Base-by-base conservation (phyloP, 2,113 vertebrate species). In the Lagopus leucura region DNA sequence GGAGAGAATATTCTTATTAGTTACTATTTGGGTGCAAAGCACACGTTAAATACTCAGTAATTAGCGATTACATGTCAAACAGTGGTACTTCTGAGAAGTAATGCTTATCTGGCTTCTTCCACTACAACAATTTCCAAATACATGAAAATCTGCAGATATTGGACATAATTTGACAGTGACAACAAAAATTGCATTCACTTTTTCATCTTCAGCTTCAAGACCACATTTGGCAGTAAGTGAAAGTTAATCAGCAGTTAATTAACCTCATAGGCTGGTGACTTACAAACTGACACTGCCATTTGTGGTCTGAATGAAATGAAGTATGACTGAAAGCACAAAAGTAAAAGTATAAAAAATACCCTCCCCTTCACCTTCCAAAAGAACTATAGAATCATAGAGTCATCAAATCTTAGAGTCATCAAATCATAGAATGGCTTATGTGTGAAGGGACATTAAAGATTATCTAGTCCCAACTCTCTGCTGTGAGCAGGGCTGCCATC, bases 231-330 rank as follows among this genome's bases (percentile, higher is more conserved):
- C 82, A 87, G 50, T 34, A 91, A 57, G 16, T 43, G 21, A n/a
- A 65, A 92, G 43, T 81, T 83, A 88, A 88, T 71, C 5, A 6
- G 25, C 57, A 83, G 32, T 74, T 89, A 90, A 81, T 36, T 57
- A 54, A 57, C 43, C 1, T 65, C 83, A 83, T n/a, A 76, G 40
- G 10, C 30, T 77, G 60, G 38, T 76, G 65, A 77, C 50, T 92
- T 93, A 82, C 18, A 91, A 94, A 86, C 38, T 80, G 55, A 89
- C 3, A 1, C 18, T 60, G 52, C 65, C 32, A 32, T 81, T 64
- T 92, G 52, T 79, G 64, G 57, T 88, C 63, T 82, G 64, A 94
- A 69, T 88, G 54, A 93, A 75, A 34, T 72, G 52, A 38, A 17
- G 73, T 8, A 13, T 25, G 40, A 67, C 47, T 48, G 30, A 77